Conservation (phyloP, 2,888 invertebrate genomes). For the Sesia apiformis region DNA sequence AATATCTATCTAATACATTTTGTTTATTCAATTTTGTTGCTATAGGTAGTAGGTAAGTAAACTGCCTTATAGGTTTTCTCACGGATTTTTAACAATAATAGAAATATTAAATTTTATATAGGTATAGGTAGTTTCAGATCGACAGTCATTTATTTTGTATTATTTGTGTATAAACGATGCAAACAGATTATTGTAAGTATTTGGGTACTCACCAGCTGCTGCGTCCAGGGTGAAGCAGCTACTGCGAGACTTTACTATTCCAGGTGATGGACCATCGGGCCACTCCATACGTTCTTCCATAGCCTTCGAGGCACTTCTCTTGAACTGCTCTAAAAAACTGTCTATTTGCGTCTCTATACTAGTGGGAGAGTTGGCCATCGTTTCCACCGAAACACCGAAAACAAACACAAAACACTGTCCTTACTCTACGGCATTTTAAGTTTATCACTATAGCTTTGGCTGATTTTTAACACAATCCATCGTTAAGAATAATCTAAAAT, state of each 20-base stretch:
- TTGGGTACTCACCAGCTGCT: constrained; percentile 46
- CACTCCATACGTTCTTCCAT: constrained; percentile 78
- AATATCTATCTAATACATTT: too few relatives aligned
- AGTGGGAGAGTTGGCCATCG: constrained; percentile 79
- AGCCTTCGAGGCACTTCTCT: constrained; percentile 84
- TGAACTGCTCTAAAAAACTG: constrained; percentile 88
- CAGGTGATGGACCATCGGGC: constrained; percentile 63
- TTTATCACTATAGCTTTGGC: constrained; percentile 20
- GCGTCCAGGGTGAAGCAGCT: constrained; percentile 65
- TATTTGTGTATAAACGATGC: too few relatives aligned
- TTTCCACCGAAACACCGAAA: constrained; percentile 67
- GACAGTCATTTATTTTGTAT: too few relatives aligned
- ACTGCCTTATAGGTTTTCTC: too few relatives aligned
- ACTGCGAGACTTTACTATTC: constrained; percentile 65
- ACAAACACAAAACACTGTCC: constrained; percentile 52
- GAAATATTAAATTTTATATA: too few relatives aligned
- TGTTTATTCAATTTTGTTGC: too few relatives aligned
- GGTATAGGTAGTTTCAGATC: too few relatives aligned
- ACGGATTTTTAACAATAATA: too few relatives aligned
- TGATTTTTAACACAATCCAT: constrained; percentile 14
- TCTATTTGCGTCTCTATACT: constrained; percentile 89
- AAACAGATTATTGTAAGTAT: too few relatives aligned
- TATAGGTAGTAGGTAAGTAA: too few relatives aligned
- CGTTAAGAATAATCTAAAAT: constrained; percentile 16
- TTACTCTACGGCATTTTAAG: constrained; percentile 40